Evolutionary conservation across 2,797 vertebrate species (phyloP).

Genomic region (Oceanodroma leucorhoa): DNA sequence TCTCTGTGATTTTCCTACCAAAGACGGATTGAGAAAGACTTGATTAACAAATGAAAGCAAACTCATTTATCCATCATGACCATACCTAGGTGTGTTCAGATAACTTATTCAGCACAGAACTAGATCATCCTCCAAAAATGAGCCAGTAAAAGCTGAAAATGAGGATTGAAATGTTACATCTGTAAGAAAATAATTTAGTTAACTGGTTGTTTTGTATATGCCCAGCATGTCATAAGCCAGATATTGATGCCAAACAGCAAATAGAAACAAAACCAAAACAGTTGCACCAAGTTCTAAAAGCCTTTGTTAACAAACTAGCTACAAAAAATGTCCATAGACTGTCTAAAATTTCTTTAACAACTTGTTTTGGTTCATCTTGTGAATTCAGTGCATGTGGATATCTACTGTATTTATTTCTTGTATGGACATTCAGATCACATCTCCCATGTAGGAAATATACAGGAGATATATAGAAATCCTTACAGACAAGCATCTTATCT

Average conservation of each 20-base stretch:
- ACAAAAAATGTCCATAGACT: not conserved
- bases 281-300: not conserved
- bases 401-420: not conserved
- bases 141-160: not conserved
- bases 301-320: not conserved
- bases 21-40: not conserved
- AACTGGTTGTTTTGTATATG: not conserved
- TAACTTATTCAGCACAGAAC: not conserved
- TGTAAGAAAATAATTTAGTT: not conserved
- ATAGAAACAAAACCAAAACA: not conserved
- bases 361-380: not conserved
- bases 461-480: not conserved
- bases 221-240: not conserved
- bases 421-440: not conserved
- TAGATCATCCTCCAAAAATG: not conserved
- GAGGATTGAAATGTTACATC: not conserved
- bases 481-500: not conserved
- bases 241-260: not conserved
- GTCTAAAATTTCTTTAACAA: not conserved
- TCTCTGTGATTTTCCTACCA: not conserved
- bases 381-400: not conserved
- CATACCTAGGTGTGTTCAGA: not conserved
- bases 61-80: not conserved
- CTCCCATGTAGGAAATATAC: not conserved
- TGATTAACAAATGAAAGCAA: not conserved